phyloP scores from a whole-genome alignment of 2,797 vertebrate species.

The Cheirogaleus major region DNA sequence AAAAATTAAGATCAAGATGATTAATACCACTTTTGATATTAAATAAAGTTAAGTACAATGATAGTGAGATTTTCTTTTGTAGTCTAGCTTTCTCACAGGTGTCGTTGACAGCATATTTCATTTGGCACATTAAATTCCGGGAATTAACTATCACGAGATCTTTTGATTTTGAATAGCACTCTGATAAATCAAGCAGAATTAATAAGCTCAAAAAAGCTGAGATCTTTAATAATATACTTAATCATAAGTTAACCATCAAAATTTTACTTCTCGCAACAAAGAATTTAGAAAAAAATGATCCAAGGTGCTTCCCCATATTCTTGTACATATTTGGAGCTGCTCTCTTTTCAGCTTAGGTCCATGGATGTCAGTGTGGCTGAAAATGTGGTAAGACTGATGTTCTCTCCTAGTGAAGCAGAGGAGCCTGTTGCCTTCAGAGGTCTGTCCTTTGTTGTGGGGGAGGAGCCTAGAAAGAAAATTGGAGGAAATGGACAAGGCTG shows the following conservation, averaged over 20 bases:
- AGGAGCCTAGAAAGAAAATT: not conserved
- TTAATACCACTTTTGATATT: constrained; percentile 17
- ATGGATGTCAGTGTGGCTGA: not conserved
- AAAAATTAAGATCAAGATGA: not conserved
- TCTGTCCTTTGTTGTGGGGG: not conserved
- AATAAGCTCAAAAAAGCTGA: constrained; percentile 39
- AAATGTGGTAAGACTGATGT: not conserved
- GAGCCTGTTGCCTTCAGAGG: not conserved
- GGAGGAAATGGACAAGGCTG: not conserved
- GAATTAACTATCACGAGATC: constrained; percentile 2
- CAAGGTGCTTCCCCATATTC: not conserved
- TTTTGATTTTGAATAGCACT: constrained; percentile 25
- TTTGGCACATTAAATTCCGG: not conserved
- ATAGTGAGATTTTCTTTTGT: not conserved
- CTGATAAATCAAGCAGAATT: constrained; percentile 14
- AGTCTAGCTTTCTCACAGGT: not conserved
- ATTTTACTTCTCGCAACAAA: not conserved
- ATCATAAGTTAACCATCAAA: not conserved
- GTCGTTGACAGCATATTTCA: not conserved
- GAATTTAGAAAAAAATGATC: not conserved
- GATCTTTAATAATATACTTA: constrained; percentile 5
- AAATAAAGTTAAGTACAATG: not conserved
- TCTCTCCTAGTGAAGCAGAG: not conserved
- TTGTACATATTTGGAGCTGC: not conserved
- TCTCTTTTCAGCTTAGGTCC: not conserved